Evolutionary conservation across 2,113 vertebrate genomes (phyloP), one percentile per base, ranked within the genome.

Genomic region (Thalassoma bifasciatum): DNA sequence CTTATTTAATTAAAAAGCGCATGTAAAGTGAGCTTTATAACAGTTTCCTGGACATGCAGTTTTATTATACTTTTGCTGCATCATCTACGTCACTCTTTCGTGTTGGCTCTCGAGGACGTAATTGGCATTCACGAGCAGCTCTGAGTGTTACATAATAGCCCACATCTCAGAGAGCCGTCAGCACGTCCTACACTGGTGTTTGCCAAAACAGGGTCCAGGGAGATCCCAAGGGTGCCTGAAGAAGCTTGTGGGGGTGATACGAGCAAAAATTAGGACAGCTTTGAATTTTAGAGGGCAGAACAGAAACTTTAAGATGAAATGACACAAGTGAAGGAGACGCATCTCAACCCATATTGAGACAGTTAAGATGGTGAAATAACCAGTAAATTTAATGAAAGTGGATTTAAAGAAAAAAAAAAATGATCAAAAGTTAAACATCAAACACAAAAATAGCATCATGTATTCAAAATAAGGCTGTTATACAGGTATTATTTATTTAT

Each of bases 121-220:
- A 60, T 58, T 79, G 21, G 14, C 67, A 85, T 88, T 79, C 84
- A 77, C 0, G 44, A 61, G 37, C 2, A 36, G 73, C 59, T 24
- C 74, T 1, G 14, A 67, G 51, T 74, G 74, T 83, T 90, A 37
- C 79, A 56, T 69, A 85, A 90, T 50, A 66, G 61, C 65, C 40
- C 60, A 36, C 9, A 57, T 52, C 74, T 81, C 64, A 76, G 42
- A 51, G 69, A 54, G 71, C 79, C 50, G 62, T 40, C 63, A 23
- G 50, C 59, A 54, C 58, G 38, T 50, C 61, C 61, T 13, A 46
- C 37, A 46, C 10, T 0, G 47, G 24, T 63, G 21, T 49, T 44
- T 60, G 67, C 65, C 68, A 79, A 58, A 42, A 26, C 8, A 40
- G 66, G 38, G 36, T 34, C 46, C 11, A 1, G 5, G 49, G 59